Evolutionary conservation across 2,113 vertebrate genomes (phyloP), one percentile per base, ranked within the genome.

Genomic region (Poeciliopsis retropinna): DNA sequence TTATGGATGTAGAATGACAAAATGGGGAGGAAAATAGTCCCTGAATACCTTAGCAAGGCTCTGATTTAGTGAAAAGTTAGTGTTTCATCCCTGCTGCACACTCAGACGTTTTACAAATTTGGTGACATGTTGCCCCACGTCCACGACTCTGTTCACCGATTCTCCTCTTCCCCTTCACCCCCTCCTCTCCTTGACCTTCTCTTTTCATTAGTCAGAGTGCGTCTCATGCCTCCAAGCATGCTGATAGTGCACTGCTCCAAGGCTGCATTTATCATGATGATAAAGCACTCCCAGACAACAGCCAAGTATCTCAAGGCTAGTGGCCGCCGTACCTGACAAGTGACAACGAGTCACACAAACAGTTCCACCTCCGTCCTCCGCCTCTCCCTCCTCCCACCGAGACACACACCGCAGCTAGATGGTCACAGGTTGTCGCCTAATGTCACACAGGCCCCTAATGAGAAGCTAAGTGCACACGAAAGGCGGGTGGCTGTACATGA

Each of bases 151-250:
- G 72, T 90, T 87, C 70, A 51, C 68, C 70, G 6, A 63, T 80
- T 64, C 83, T 73, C 85, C 71, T 67, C 61, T 63, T 63, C 81
- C 65, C 44, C 51, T 65, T 75, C 60, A 7, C 67, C 3, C 88
- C 87, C 88, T n/a, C 85, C 78, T 89, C 90, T 84, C 90, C 87
- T 90, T 92, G 90, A 90, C 90, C 91, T 92, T 93, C 92, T 92
- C 91, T 90, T 92, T 93, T 91, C 90, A 93, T 93, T 92, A 93
- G 92, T 93, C 91, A 92, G 92, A 92, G 90, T 92, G 90, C 83
- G 86, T 93, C 89, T 90, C 89, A 88, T 88, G 89, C 90, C 87
- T 91, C 86, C 83, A 84, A 91, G 92, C 89, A 78, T 83, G 90
- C 90, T 92, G 89, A 92, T 92, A 90, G 88, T 89, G 89, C 90